These are phyloP conservation scores for Amblyopsis hoosieri DNA, from an alignment of 2,797 vertebrate species.

Conservation along the genomic window DNA sequence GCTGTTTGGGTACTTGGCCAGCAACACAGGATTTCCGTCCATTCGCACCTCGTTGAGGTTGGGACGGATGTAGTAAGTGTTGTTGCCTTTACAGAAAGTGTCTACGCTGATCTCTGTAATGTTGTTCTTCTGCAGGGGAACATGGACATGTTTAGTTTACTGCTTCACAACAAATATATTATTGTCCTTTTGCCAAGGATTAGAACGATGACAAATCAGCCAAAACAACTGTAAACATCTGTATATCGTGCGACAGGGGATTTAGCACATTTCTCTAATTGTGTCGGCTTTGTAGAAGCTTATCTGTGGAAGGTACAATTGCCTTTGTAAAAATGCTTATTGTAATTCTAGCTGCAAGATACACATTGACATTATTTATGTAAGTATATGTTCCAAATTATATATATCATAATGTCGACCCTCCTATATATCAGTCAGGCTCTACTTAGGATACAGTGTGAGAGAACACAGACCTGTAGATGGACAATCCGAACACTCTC, in stretches of 20 bases:
- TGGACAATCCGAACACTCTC: slow-evolving; percentile 89
- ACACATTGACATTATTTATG: too few species aligned
- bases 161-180: too few species aligned
- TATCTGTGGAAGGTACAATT: too few species aligned
- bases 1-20: slow-evolving; percentile 91
- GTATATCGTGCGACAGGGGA: too few species aligned
- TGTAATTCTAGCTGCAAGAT: too few species aligned
- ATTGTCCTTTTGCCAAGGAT: too few species aligned
- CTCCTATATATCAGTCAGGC: not conserved
- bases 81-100: slow-evolving; percentile 93
- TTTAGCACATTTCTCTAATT: too few species aligned
- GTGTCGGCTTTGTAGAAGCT: too few species aligned
- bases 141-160: slow-evolving; percentile 15
- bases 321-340: too few species aligned
- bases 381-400: too few species aligned
- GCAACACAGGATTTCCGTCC: slow-evolving; percentile 90
- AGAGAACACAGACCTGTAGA: slow-evolving; percentile 83
- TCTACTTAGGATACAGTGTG: not conserved
- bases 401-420: not conserved
- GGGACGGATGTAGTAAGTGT: slow-evolving; percentile 89
- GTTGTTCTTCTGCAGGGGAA: slow-evolving; percentile 88
- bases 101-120: slow-evolving; percentile 87
- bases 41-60: slow-evolving; percentile 89
- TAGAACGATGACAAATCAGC: too few species aligned
- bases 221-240: too few species aligned